Evolutionary conservation across 1,140 invertebrate species (phyloP).

Genomic region (Lamellibrachia luymesi): DNA sequence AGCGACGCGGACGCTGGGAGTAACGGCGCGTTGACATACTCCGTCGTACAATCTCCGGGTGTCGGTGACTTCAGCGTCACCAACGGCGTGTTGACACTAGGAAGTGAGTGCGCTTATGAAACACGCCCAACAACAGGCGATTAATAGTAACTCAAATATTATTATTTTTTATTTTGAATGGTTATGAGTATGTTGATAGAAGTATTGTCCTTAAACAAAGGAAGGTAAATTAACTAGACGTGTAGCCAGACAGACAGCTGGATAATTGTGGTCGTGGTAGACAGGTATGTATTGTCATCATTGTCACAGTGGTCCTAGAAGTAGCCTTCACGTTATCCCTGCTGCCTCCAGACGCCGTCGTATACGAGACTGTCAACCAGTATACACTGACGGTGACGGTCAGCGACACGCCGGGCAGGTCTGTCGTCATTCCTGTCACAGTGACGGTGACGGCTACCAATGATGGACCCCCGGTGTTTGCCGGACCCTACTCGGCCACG

Average conservation of each 20-base stretch:
- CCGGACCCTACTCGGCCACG: not conserved
- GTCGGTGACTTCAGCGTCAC: slow-evolving; percentile 30
- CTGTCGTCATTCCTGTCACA: slow-evolving; percentile 4
- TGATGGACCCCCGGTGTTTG: slow-evolving; percentile 15
- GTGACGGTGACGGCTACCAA: not conserved
- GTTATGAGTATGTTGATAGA: too few species aligned
- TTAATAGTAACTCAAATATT: too few species aligned
- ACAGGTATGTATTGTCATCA: too few species aligned
- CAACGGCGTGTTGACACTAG: slow-evolving; percentile 31
- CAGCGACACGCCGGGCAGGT: slow-evolving; percentile 21
- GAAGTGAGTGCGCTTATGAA: not conserved
- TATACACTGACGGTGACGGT: slow-evolving; percentile 34
- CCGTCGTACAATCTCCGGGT: slow-evolving; percentile 32
- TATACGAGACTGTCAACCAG: slow-evolving; percentile 36
- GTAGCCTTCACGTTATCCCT: not conserved
- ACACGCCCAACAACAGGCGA: too few species aligned
- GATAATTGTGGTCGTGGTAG: too few species aligned
- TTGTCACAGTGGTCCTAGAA: too few species aligned
- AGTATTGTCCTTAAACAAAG: too few species aligned
- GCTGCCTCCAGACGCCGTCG: slow-evolving; percentile 27
- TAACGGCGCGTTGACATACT: slow-evolving; percentile 31
- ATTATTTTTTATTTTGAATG: too few species aligned
- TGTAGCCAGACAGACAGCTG: too few species aligned
- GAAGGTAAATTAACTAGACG: too few species aligned
- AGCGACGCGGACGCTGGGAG: slow-evolving; percentile 35